A percentile compares a stretch with the other conserved stretches of the same genome.
phyloP scores from a whole-genome alignment of 1,140 invertebrate genomes.

The Leptonema lineaticorne region DNA sequence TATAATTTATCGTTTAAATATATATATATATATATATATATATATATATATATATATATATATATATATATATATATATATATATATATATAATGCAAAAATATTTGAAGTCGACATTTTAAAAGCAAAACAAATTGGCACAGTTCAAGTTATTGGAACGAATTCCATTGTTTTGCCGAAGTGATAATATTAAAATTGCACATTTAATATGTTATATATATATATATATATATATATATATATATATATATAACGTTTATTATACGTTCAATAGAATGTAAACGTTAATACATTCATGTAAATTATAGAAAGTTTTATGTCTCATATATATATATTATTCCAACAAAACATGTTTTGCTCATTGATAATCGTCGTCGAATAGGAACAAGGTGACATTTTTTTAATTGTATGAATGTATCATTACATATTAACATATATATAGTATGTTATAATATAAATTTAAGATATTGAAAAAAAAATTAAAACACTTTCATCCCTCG shows the following conservation, averaged over 20 bases:
- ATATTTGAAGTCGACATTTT: neutral
- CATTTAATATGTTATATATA: no score
- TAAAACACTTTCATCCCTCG: no score
- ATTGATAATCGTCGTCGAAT: conserved; percentile 9
- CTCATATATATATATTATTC: neutral
- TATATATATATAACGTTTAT: neutral
- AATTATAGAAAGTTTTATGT: conserved; percentile 8
- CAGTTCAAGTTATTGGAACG: neutral
- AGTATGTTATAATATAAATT: no score
- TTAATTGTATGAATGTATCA: neutral
- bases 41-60: no score
- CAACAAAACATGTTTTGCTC: neutral
- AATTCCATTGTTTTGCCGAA: no score
- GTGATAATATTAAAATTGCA: no score
- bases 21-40: no score
- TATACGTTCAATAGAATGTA: no score
- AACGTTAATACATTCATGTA: neutral
- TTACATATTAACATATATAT: no score
- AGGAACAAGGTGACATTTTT: conserved; percentile 14
- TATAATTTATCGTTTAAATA: no score
- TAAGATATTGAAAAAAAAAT: no score
- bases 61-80: neutral
- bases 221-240: neutral
- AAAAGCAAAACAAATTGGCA: neutral
- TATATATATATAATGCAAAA: neutral